A percentile compares a stretch with the other conserved stretches of the same genome.
Evolutionary conservation across 2,113 vertebrate species (phyloP).

Genomic region (Grantiella picta): DNA sequence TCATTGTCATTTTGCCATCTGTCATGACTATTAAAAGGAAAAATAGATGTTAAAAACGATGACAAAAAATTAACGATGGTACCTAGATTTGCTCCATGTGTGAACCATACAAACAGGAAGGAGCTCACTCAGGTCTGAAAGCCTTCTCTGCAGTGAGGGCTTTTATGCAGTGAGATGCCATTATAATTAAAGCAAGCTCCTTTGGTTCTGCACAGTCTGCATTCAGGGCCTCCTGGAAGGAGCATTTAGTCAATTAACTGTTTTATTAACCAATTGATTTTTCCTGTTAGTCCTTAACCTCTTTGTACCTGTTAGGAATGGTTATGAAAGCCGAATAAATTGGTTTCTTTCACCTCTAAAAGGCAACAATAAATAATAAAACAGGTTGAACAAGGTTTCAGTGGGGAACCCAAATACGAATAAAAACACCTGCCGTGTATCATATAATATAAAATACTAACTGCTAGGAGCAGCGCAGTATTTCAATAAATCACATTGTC

Average conservation of each 20-base stretch:
- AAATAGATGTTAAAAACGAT: neutral
- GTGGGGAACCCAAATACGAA: constrained; percentile 54
- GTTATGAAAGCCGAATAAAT: constrained; percentile 71
- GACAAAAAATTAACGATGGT: constrained; percentile 14
- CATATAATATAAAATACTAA: constrained; percentile 64
- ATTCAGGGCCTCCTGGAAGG: constrained; percentile 58
- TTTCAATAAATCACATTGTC: constrained; percentile 75
- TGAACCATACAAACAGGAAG: constrained; percentile 34
- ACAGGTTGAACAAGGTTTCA: constrained; percentile 62
- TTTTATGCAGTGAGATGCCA: constrained; percentile 43
- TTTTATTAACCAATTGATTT: constrained; percentile 81
- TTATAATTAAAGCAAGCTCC: constrained; percentile 69
- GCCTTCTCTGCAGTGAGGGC: constrained; percentile 40
- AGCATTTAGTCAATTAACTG: constrained; percentile 78
- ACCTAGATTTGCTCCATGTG: constrained; percentile 30
- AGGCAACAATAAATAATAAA: constrained; percentile 74
- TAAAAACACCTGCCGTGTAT: constrained; percentile 66
- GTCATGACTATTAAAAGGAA: neutral
- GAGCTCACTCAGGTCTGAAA: constrained; percentile 41
- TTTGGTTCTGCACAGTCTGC: constrained; percentile 65
- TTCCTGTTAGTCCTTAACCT: constrained; percentile 62
- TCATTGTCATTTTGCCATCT: neutral
- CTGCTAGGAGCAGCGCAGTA: constrained; percentile 31
- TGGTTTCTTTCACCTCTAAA: constrained; percentile 69
- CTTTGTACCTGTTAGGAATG: constrained; percentile 60